Conservation (phyloP, 2,888 invertebrate genomes). For the Octonoba sinensis region DNA sequence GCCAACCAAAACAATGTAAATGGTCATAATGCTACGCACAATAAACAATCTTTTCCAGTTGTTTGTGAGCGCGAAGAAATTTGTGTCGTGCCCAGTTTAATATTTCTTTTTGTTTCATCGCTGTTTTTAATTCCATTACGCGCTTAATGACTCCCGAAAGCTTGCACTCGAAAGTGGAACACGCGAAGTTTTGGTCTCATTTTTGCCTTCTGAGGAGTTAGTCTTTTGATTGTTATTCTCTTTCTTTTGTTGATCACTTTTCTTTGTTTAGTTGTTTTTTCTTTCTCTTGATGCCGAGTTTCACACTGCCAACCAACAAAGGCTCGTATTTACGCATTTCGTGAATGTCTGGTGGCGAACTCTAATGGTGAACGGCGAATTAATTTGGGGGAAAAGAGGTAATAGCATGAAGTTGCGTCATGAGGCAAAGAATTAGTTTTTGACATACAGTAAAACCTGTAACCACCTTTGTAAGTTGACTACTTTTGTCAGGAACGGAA, state of each 20-base stretch:
- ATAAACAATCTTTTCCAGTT: constrained; percentile 59
- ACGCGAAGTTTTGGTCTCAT: constrained; percentile 30
- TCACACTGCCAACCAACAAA: too few relatives aligned
- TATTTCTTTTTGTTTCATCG: constrained; percentile 59
- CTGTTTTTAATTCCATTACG: constrained; percentile 59
- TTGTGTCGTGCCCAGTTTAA: constrained; percentile 58
- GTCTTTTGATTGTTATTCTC: constrained; percentile 12
- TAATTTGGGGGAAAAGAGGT: too few relatives aligned
- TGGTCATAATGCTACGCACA: constrained; percentile 61
- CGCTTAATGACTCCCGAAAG: constrained; percentile 53
- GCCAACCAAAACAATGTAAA: constrained; percentile 60
- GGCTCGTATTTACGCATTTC: too few relatives aligned
- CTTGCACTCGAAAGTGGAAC: constrained; percentile 20
- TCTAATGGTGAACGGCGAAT: too few relatives aligned
- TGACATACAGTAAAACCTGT: too few relatives aligned
- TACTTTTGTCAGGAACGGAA: too few relatives aligned
- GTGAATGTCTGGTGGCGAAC: too few relatives aligned
- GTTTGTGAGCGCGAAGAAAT: constrained; percentile 60
- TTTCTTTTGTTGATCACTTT: constrained; percentile 10
- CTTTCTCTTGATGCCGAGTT: neutral
- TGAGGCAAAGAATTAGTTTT: too few relatives aligned
- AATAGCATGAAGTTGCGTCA: too few relatives aligned
- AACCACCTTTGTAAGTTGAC: too few relatives aligned
- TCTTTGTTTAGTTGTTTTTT: constrained; percentile 37
- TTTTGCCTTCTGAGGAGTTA: neutral